Percentiles rank a stretch among this genome's conserved stretches.
Conservation (phyloP, 2,888 invertebrate species). For the Pachymerium ferrugineum region DNA sequence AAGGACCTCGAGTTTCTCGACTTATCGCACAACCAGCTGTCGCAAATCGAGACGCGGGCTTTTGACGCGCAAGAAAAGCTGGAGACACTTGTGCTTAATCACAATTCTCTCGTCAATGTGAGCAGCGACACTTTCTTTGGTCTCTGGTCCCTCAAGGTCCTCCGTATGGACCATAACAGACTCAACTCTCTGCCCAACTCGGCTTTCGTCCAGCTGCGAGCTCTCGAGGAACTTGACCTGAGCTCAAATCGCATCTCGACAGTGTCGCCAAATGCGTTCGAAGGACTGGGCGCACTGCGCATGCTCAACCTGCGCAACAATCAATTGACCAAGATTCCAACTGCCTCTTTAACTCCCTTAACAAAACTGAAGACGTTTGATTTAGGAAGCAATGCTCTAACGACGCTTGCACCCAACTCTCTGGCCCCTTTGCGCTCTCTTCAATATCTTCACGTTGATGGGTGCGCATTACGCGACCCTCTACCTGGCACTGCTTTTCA, state of each 20-base stretch:
- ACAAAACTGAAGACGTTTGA: conserved; percentile 39
- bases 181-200: conserved; percentile 13
- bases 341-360: conserved; percentile 63
- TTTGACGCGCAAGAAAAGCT: conserved; percentile 61
- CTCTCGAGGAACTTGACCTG: conserved; percentile 67
- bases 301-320: conserved; percentile 73
- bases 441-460: conserved; percentile 47
- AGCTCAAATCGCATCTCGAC: conserved; percentile 72
- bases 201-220: conserved; percentile 49
- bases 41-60: conserved; percentile 71
- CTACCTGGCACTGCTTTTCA: conserved; percentile 65
- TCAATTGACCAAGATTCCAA: conserved; percentile 71
- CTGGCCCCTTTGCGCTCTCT: conserved; percentile 32
- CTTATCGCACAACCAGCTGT: conserved; percentile 73
- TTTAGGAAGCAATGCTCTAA: conserved; percentile 40
- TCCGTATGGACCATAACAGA: conserved; percentile 47
- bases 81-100: conserved; percentile 54
- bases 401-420: conserved; percentile 36
- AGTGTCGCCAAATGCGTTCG: conserved; percentile 66
- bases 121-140: conserved; percentile 70
- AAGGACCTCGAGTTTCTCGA: conserved; percentile 72
- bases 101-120: conserved; percentile 69
- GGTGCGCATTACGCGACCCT: conserved; percentile 58
- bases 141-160: conserved; percentile 63
- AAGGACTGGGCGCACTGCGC: conserved; percentile 60